Evolutionary conservation across 2,797 vertebrate species (phyloP), one percentile per base, ranked within the genome.

Genomic region (Scolopax rusticola): DNA sequence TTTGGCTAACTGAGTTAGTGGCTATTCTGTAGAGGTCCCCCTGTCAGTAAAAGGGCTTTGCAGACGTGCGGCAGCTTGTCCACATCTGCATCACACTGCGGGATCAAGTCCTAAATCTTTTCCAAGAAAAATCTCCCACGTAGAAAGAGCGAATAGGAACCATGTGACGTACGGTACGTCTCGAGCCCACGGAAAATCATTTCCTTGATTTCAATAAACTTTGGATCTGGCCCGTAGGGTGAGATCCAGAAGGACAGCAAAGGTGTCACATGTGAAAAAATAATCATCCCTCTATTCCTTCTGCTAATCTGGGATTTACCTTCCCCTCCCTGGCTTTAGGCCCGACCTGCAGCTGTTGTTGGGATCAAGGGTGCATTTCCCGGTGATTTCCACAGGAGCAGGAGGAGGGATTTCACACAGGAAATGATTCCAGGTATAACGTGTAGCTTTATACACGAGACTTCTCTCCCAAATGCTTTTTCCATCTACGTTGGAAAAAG

Each of bases 181-280:
- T 90, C 11, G 11, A 57, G 53, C 41, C 30, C 33, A 17, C 33
- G 25, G 56, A 92, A 54, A 50, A 41, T 50, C 0, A 36, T 63
- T 74, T 87, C 90, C 60, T 63, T 91, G 54, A 47, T 87, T 90
- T 80, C 69, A 30, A 23, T 56, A 61, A 88, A 48, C 33, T 60
- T 84, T 73, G 76, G 48, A 40, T 78, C 50, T 78, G 63, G 20
- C 23, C 33, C 33, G 17, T 23, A 38, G 12, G 30, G 4, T 25
- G 18, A 17, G 33, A 12, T 75, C 32, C 5, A 1, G 47, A 53
- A 27, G 27, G 30, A 59, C 6, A 75, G 21, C 2, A 6, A 24
- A 84, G 45, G 16, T 38, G 33, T 27, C 71, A 32, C 43, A 12
- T 41, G 28, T n/a, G 23, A 75, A 76, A 86, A 53, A 75, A 41